These are phyloP conservation scores for Halichoerus grypus DNA, from an alignment of 2,113 vertebrate species.

Conservation along the genomic window DNA sequence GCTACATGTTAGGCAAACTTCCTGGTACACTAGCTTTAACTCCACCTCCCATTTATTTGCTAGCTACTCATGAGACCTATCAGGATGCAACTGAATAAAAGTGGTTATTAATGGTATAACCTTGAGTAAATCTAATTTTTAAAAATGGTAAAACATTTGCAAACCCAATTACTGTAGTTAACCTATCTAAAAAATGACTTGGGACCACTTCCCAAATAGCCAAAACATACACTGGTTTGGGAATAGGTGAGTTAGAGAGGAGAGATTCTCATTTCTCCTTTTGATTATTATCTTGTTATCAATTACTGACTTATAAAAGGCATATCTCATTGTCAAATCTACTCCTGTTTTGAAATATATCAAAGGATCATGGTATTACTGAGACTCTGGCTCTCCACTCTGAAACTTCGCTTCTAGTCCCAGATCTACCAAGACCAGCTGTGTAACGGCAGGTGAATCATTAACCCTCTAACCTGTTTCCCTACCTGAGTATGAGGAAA, in stretches of 20 bases:
- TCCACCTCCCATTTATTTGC: not conserved
- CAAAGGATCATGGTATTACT: not conserved
- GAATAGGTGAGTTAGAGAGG: not conserved
- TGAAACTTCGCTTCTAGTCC: not conserved
- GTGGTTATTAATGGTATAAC: not conserved
- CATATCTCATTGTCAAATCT: slow-evolving; percentile 1
- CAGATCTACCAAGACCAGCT: not conserved
- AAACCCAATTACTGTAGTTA: not conserved
- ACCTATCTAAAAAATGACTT: not conserved
- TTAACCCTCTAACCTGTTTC: slow-evolving; percentile 4
- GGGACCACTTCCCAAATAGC: not conserved
- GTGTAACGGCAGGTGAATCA: not conserved
- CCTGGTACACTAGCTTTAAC: not conserved
- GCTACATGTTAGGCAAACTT: not conserved
- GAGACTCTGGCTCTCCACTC: not conserved
- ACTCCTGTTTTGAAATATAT: slow-evolving; percentile 18
- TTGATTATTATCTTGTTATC: not conserved
- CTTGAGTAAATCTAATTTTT: slow-evolving; percentile 51
- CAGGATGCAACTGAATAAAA: not conserved
- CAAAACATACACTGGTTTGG: not conserved
- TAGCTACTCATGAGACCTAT: not conserved
- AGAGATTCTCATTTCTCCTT: not conserved
- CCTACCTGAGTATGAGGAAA: not conserved
- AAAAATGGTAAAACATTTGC: slow-evolving; percentile 21
- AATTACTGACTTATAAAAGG: not conserved